A percentile compares a stretch with the other conserved stretches of the same genome.
Conservation (phyloP, 2,888 invertebrate species). For the Acronicta psi region DNA sequence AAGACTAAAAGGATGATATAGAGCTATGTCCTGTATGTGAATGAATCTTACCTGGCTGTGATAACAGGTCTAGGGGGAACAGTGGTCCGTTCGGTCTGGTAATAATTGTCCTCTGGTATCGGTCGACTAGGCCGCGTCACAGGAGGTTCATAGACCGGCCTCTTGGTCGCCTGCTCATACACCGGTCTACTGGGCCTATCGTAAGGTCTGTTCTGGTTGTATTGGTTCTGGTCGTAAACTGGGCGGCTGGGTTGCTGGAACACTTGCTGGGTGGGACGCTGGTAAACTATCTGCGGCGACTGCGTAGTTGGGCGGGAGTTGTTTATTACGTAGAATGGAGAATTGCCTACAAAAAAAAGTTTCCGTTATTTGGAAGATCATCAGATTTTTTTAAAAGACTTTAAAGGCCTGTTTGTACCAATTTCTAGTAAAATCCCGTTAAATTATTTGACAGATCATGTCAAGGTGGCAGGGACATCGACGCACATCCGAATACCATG, state of each 20-base stretch:
- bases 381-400: too few species aligned
- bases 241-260: constrained; percentile 20
- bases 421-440: too few species aligned
- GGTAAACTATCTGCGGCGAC: constrained; percentile 15
- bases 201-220: constrained; percentile 2
- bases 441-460: too few species aligned
- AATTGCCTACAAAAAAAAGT: constrained; percentile 23
- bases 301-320: constrained; percentile 4
- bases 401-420: too few species aligned
- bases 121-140: constrained; percentile 1
- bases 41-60: constrained; percentile 11
- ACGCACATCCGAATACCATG: too few species aligned
- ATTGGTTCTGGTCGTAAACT: constrained; percentile 9
- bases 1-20: too few species aligned
- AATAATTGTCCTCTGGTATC: background rate
- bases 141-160: constrained; percentile 14
- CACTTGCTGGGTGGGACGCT: constrained; percentile 29
- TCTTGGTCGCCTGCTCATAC: constrained; percentile 6
- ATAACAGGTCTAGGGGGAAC: background rate
- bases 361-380: background rate
- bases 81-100: constrained; percentile 3
- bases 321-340: constrained; percentile 22
- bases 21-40: too few species aligned
- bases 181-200: constrained; percentile 17
- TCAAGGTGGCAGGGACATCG: too few species aligned